These are phyloP conservation scores for Cinara cedri DNA, from an alignment of 2,888 invertebrate genomes.

Conservation along the genomic window DNA sequence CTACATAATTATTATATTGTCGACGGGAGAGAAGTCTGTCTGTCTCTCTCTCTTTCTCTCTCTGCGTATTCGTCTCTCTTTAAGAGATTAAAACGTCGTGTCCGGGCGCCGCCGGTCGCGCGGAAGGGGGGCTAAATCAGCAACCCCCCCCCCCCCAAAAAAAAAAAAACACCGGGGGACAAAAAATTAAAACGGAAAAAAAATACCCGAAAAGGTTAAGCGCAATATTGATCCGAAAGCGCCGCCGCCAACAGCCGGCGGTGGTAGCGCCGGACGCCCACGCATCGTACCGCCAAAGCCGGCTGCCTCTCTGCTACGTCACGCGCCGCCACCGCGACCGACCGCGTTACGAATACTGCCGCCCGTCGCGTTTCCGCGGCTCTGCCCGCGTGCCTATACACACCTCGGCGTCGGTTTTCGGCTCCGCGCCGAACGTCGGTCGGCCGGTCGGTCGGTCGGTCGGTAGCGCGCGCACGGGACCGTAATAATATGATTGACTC, in stretches of 20 bases:
- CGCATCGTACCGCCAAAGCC: slow-evolving; percentile 30
- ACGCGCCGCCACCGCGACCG: slow-evolving; percentile 18
- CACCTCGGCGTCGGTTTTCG: slow-evolving; percentile 18
- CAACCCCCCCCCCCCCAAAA: no score
- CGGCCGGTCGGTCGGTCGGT: not conserved
- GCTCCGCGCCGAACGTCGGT: not conserved
- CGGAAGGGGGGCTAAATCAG: no score
- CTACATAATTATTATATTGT: no score
- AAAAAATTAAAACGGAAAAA: slow-evolving; percentile 27
- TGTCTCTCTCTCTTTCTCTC: no score
- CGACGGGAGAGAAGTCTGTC: not conserved
- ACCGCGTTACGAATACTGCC: not conserved
- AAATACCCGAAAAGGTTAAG: slow-evolving; percentile 47
- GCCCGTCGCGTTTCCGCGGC: not conserved
- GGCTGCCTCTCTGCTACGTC: slow-evolving; percentile 41
- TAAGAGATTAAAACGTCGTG: slow-evolving; percentile 38
- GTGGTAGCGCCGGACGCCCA: slow-evolving; percentile 56
- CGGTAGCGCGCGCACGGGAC: not conserved
- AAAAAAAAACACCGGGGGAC: not conserved
- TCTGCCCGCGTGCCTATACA: not conserved
- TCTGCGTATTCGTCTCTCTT: no score
- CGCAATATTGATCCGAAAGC: slow-evolving; percentile 55
- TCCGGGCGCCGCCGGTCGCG: no score
- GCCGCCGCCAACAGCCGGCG: slow-evolving; percentile 39
- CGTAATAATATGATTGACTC: slow-evolving; percentile 36